phyloP scores from a whole-genome alignment of 2,888 invertebrate species.

The Odontomyia ornata region DNA sequence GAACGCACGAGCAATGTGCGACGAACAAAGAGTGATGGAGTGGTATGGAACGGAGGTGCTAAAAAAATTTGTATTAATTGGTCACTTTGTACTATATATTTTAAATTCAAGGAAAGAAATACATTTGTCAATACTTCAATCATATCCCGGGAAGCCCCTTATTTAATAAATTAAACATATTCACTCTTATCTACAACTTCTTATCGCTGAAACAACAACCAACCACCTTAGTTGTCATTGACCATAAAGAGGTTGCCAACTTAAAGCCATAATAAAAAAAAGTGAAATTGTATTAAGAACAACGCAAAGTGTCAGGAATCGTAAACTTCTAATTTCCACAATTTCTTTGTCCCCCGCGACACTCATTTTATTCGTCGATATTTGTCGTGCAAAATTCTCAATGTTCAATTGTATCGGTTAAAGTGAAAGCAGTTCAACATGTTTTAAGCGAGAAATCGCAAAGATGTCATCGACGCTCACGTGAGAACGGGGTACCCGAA shows the following conservation, averaged over 20 bases:
- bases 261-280: slow-evolving; percentile 24
- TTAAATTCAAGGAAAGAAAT: too few species aligned
- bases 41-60: too few species aligned
- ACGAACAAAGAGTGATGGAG: too few species aligned
- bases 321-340: neutral
- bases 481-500: slow-evolving; percentile 25
- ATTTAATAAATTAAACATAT: too few species aligned
- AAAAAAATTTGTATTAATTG: too few species aligned
- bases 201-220: too few species aligned
- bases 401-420: neutral
- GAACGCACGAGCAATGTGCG: too few species aligned
- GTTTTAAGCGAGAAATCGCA: neutral
- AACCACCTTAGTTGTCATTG: too few species aligned
- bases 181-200: too few species aligned
- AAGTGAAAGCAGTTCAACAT: neutral
- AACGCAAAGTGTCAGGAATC: slow-evolving; percentile 19
- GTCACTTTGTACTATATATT: too few species aligned
- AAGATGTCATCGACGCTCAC: slow-evolving; percentile 35
- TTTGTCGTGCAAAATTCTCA: neutral
- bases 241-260: neutral
- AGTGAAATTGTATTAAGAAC: slow-evolving; percentile 19
- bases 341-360: neutral
- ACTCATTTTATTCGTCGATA: neutral
- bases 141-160: too few species aligned
- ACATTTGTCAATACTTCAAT: too few species aligned